These are phyloP conservation scores for Drosophila kepulauana DNA, from an alignment of 1,140 invertebrate species.

Conservation along the genomic window DNA sequence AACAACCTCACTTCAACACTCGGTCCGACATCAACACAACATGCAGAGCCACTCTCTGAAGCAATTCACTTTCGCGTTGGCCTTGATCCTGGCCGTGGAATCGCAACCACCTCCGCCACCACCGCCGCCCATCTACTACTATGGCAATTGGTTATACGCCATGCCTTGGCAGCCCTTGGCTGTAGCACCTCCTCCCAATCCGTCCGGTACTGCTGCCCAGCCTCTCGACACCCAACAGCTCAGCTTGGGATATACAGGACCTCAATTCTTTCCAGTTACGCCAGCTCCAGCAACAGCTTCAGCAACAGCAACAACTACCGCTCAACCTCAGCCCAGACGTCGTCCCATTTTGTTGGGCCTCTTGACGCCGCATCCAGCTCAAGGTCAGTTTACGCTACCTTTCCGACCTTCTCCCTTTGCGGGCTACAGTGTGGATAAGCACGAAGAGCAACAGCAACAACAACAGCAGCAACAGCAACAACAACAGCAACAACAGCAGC, in stretches of 20 bases:
- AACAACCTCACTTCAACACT: slow-evolving; percentile 23
- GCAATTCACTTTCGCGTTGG: neutral
- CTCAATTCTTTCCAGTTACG: slow-evolving; percentile 33
- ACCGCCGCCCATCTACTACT: slow-evolving; percentile 10
- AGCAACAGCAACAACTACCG: neutral
- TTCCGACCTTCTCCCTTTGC: slow-evolving; percentile 51
- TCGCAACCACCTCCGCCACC: neutral
- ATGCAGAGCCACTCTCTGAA: slow-evolving; percentile 2
- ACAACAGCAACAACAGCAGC: neutral
- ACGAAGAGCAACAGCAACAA: neutral
- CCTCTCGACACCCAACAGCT: slow-evolving; percentile 5
- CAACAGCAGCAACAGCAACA: neutral
- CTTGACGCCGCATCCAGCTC: neutral
- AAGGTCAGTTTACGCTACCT: slow-evolving; percentile 32
- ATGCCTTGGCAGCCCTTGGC: slow-evolving; percentile 37
- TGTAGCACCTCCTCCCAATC: neutral
- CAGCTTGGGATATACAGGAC: slow-evolving; percentile 37
- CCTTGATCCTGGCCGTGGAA: slow-evolving; percentile 7
- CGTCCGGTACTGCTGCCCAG: neutral
- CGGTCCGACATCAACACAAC: slow-evolving; percentile 8
- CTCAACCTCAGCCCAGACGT: neutral
- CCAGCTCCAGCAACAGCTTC: neutral
- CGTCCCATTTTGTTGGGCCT: slow-evolving; percentile 31
- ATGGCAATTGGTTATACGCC: slow-evolving; percentile 31
- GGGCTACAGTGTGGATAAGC: slow-evolving; percentile 39